phyloP scores from a whole-genome alignment of 1,140 invertebrate genomes.

The Stratiolaelaps scimitus region DNA sequence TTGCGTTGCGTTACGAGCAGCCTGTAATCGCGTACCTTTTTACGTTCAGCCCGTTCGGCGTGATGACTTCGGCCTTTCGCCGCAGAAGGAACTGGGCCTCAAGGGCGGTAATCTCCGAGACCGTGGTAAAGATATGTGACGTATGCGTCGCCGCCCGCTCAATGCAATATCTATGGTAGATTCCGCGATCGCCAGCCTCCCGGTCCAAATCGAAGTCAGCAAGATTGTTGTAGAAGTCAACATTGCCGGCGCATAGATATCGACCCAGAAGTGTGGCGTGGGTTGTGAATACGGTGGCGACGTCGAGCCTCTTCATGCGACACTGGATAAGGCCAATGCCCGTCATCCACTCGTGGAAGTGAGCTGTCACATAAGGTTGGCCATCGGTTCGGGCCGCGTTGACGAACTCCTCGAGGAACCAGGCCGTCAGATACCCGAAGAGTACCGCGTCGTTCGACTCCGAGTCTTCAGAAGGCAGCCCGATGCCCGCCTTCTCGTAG shows the following conservation, averaged over 20 bases:
- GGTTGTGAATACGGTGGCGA: constrained; percentile 43
- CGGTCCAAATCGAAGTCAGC: constrained; percentile 78
- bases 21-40: constrained; percentile 32
- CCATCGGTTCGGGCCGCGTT: neutral
- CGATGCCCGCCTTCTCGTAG: constrained; percentile 38
- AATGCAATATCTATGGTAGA: constrained; percentile 98
- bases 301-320: constrained; percentile 40
- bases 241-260: constrained; percentile 43
- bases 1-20: no score
- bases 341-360: constrained; percentile 45
- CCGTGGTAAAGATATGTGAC: constrained; percentile 90
- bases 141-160: constrained; percentile 87
- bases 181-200: constrained; percentile 94
- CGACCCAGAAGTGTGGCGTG: constrained; percentile 45
- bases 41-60: constrained; percentile 44
- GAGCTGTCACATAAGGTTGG: constrained; percentile 38
- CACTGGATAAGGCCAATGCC: constrained; percentile 42
- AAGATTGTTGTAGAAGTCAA: constrained; percentile 45
- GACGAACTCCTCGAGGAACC: constrained; percentile 57
- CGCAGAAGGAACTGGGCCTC: constrained; percentile 93
- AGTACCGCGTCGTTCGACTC: constrained; percentile 96
- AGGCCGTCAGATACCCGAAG: constrained; percentile 83
- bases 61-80: constrained; percentile 52
- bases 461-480: constrained; percentile 77
- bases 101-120: constrained; percentile 87